Evolutionary conservation across 2,113 vertebrate species (phyloP).

Genomic region (Elaphurus davidianus): DNA sequence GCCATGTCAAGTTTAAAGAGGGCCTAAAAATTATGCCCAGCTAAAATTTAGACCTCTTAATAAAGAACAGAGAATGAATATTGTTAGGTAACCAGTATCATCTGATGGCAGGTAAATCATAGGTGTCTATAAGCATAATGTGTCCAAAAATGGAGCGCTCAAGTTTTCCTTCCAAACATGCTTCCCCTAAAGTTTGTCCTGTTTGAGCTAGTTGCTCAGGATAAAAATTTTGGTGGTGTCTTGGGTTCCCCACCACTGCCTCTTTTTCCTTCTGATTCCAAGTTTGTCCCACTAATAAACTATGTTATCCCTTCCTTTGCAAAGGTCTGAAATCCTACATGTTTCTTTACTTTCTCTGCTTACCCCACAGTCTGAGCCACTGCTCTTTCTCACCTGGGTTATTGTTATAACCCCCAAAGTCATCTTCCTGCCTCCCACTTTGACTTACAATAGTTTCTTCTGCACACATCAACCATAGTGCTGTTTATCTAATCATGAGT

Average conservation of each 20-base stretch:
- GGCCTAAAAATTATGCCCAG: not conserved
- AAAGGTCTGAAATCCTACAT: not conserved
- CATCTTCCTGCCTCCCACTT: not conserved
- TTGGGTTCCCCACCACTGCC: not conserved
- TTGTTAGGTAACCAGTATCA: not conserved
- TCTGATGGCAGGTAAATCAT: not conserved
- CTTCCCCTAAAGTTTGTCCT: not conserved
- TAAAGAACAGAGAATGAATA: not conserved
- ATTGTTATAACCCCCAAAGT: not conserved
- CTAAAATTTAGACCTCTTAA: not conserved
- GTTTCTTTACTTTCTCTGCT: not conserved
- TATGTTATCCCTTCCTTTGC: not conserved
- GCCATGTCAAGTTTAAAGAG: not conserved
- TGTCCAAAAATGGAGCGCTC: not conserved
- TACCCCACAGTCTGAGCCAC: rapidly evolving
- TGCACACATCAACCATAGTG: rapidly evolving
- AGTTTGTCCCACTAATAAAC: not conserved
- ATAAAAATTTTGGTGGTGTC: not conserved
- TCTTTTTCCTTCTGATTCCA: not conserved
- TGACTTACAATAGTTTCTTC: not conserved
- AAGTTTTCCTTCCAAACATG: not conserved
- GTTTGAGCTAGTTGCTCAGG: not conserved
- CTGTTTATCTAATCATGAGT: not conserved
- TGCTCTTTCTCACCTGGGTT: not conserved
- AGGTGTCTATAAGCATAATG: not conserved